Conservation (phyloP, 30 jellyfish, hydroid and myxozoan species). For the Aurelia sp. region DNA sequence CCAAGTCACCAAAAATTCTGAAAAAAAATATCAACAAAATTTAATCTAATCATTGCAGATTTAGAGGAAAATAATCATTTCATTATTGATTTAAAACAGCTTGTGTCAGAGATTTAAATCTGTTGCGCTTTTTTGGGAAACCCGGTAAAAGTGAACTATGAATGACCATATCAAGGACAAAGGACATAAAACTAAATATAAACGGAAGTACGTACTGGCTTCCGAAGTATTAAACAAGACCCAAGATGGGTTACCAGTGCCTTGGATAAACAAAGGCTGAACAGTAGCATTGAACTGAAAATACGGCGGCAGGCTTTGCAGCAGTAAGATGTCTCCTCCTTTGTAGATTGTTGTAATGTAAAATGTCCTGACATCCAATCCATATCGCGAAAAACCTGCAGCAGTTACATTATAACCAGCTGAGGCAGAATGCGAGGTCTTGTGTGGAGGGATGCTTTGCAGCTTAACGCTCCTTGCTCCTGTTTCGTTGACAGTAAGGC, state of each 20-base stretch:
- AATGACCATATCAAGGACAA: too few species aligned
- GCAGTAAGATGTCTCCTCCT: background rate
- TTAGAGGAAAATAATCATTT: too few species aligned
- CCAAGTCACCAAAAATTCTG: too few species aligned
- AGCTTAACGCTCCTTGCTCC: background rate
- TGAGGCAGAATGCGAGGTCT: background rate
- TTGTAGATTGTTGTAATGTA: background rate
- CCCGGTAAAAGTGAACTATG: too few species aligned
- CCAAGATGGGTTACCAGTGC: conserved; percentile 1
- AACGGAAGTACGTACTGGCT: conserved; percentile 1
- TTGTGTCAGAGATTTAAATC: too few species aligned
- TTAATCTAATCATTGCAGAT: too few species aligned
- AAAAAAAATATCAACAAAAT: too few species aligned
- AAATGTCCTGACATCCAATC: background rate
- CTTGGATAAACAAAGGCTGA: conserved; percentile 13
- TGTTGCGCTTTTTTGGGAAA: too few species aligned
- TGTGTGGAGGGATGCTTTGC: background rate
- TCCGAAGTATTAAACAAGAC: conserved; percentile 4
- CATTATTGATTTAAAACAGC: too few species aligned
- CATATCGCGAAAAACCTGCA: background rate
- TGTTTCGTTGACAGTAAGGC: background rate
- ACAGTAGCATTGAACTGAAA: conserved; percentile 8
- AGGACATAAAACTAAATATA: background rate
- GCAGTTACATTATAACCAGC: conserved; percentile 18
- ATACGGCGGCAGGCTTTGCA: conserved; percentile 4